Evolutionary conservation across 37 sponge, comb jelly and placozoan species (phyloP).

Genomic region (Ianthella basta): DNA sequence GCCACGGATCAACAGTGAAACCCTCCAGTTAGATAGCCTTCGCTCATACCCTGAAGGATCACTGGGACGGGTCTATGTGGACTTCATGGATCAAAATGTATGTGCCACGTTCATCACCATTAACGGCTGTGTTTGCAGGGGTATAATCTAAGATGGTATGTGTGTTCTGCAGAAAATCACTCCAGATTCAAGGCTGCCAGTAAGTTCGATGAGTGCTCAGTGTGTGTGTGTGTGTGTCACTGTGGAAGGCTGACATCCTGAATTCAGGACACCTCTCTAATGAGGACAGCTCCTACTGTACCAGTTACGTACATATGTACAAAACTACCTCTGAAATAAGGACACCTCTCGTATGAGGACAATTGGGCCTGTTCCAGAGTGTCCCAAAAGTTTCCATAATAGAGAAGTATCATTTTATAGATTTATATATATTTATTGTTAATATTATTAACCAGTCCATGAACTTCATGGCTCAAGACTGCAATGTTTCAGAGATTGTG

Average conservation of each 20-base stretch:
- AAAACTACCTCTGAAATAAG: too few species aligned
- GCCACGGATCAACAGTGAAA: constrained; percentile 37
- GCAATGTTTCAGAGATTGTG: too few species aligned
- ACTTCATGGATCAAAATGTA: constrained; percentile 48
- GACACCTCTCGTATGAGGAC: too few species aligned
- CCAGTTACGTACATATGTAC: too few species aligned
- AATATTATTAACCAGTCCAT: too few species aligned
- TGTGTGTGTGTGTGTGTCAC: not conserved
- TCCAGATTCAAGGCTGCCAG: constrained; percentile 42
- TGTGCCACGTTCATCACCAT: constrained; percentile 6
- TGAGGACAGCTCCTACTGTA: too few species aligned
- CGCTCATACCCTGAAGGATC: constrained; percentile 31
- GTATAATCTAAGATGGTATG: not conserved
- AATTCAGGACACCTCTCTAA: too few species aligned
- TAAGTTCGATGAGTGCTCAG: not conserved
- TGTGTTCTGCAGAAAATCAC: constrained; percentile 20
- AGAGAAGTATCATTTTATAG: too few species aligned
- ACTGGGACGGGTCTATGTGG: constrained; percentile 47
- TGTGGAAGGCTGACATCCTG: not conserved
- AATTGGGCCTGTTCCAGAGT: too few species aligned
- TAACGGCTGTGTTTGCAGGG: not conserved
- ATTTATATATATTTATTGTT: too few species aligned
- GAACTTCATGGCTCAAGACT: too few species aligned
- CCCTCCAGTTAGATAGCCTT: constrained; percentile 47
- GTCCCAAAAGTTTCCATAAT: too few species aligned